Evolutionary conservation across 2,797 vertebrate species (phyloP).

Genomic region (Lepidocolaptes lacrymiger): DNA sequence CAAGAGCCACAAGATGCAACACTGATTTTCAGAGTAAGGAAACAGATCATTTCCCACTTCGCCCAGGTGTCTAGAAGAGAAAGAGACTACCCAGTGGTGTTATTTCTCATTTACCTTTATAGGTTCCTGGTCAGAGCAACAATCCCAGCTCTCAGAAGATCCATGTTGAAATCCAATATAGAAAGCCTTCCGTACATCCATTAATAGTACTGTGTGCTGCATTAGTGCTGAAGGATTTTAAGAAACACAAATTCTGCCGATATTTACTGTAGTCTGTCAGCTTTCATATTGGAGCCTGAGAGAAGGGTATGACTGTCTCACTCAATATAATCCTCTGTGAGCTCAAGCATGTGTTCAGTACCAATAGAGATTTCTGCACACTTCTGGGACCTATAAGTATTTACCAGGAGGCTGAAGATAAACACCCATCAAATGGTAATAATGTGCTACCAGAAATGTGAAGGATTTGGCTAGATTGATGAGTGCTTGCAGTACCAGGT

Average conservation of each 20-base stretch:
- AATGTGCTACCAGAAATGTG: neutral
- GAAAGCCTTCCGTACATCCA: neutral
- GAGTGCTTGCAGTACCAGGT: neutral
- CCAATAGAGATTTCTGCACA: rapidly evolving
- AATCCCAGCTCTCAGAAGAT: neutral
- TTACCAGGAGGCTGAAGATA: neutral
- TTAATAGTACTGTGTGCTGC: neutral
- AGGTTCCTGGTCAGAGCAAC: neutral
- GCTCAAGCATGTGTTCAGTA: neutral
- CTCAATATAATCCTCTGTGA: neutral
- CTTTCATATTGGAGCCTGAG: neutral
- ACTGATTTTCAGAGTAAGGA: neutral
- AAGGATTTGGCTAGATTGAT: neutral
- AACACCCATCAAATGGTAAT: neutral
- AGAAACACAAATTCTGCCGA: neutral
- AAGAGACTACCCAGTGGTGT: neutral
- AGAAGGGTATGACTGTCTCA: neutral
- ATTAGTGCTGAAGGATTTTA: neutral
- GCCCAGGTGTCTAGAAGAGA: neutral
- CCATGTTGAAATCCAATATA: neutral
- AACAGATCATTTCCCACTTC: neutral
- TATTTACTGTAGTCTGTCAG: neutral
- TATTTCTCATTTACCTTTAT: neutral
- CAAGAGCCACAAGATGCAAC: neutral
- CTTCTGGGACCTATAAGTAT: neutral